Evolutionary conservation across 1,140 invertebrate genomes (phyloP).

Genomic region (Sarcophaga bullata): DNA sequence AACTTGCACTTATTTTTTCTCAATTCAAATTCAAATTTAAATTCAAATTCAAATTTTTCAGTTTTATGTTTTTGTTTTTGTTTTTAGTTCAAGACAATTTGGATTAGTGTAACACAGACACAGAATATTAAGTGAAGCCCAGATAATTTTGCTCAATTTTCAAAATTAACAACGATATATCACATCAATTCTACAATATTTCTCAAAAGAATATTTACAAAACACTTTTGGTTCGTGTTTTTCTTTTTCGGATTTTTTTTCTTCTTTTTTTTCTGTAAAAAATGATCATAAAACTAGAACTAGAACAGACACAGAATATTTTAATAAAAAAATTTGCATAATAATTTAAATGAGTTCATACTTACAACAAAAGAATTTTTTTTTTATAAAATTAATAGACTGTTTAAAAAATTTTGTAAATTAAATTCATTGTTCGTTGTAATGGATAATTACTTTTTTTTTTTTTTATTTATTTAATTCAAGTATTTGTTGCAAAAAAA

Average conservation of each 20-base stretch:
- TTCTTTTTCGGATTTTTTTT: too few relatives aligned
- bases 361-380: too few relatives aligned
- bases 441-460: too few relatives aligned
- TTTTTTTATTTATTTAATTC: too few relatives aligned
- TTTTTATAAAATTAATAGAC: too few relatives aligned
- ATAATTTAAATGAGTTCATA: background rate
- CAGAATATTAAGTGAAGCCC: background rate
- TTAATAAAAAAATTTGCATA: conserved; percentile 1
- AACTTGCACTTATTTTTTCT: background rate
- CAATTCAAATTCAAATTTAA: background rate
- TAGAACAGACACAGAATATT: background rate
- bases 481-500: too few relatives aligned
- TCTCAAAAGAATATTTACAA: background rate
- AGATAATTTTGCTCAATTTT: background rate
- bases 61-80: too few relatives aligned
- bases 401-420: too few relatives aligned
- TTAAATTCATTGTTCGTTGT: too few relatives aligned
- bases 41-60: background rate
- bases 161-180: background rate
- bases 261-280: background rate
- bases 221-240: background rate
- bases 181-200: background rate
- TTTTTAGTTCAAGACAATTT: background rate
- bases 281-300: background rate
- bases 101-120: background rate